Conservation (phyloP, 2,797 vertebrate genomes). For the Rhinella marina region DNA sequence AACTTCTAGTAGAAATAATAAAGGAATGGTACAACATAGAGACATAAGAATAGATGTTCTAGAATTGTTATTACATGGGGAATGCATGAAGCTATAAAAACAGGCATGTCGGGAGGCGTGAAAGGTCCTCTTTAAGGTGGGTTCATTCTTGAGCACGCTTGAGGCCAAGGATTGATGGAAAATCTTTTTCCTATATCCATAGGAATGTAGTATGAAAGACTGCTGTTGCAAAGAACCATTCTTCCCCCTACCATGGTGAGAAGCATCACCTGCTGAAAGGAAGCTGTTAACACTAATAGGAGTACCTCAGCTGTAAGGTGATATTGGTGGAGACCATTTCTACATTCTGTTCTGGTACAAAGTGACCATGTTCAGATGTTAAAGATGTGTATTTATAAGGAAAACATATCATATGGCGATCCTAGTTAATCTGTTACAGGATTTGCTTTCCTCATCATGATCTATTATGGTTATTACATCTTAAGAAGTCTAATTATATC, state of each 20-base stretch:
- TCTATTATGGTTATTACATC: background rate
- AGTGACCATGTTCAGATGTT: background rate
- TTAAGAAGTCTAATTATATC: background rate
- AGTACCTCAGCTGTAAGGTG: background rate
- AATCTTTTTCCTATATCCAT: too few species aligned
- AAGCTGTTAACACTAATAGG: background rate
- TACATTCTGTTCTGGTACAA: slow-evolving; percentile 20
- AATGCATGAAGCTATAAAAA: too few species aligned
- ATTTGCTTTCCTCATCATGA: background rate
- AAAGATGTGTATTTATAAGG: background rate
- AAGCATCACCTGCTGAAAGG: background rate
- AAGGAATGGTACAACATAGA: too few species aligned
- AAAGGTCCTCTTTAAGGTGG: too few species aligned
- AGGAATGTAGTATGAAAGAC: background rate
- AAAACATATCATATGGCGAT: background rate
- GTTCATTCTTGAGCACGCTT: too few species aligned
- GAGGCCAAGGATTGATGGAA: too few species aligned
- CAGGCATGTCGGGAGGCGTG: too few species aligned
- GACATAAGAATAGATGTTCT: too few species aligned
- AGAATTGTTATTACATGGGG: too few species aligned
- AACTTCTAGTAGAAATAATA: too few species aligned
- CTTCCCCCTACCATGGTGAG: background rate
- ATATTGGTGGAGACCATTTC: background rate
- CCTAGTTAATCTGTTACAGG: background rate
- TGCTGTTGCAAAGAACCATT: background rate